These are phyloP conservation scores for Erpobdella octoculata DNA, from an alignment of 2,888 invertebrate species.

Conservation along the genomic window DNA sequence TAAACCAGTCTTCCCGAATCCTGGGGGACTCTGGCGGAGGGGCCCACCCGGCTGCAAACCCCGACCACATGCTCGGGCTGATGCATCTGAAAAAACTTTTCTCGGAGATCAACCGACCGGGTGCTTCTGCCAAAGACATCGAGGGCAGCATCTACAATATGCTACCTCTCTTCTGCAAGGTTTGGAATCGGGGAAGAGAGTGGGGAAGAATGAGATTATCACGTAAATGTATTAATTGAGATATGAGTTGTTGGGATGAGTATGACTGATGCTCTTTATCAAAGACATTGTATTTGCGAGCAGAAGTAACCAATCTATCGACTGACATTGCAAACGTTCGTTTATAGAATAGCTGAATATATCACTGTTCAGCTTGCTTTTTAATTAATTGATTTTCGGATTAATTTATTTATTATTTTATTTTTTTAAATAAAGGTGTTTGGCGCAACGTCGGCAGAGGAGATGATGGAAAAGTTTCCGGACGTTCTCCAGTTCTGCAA, in stretches of 20 bases:
- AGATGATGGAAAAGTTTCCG: conserved; percentile 94
- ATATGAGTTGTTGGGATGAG: too few relatives aligned
- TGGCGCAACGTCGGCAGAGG: conserved; percentile 81
- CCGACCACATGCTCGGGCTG: conserved; percentile 72
- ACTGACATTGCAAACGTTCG: too few relatives aligned
- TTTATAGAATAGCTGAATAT: too few relatives aligned
- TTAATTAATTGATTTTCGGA: too few relatives aligned
- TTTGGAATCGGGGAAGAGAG: conserved; percentile 53
- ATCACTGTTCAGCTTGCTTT: too few relatives aligned
- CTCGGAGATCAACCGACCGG: conserved; percentile 81
- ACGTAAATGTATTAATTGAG: too few relatives aligned
- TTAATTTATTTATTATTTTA: too few relatives aligned
- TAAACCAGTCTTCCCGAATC: conserved; percentile 15
- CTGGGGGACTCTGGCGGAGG: conserved; percentile 33
- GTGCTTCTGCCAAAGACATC: conserved; percentile 47
- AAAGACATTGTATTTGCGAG: too few relatives aligned
- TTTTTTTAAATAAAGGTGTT: conserved; percentile 84
- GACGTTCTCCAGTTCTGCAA: conserved; percentile 88
- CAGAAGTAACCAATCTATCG: too few relatives aligned
- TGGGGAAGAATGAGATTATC: too few relatives aligned
- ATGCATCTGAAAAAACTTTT: conserved; percentile 94
- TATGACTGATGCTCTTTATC: too few relatives aligned
- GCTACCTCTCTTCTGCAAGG: conserved; percentile 95
- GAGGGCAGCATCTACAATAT: conserved; percentile 92
- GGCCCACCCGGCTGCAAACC: conserved; percentile 9